Base-by-base conservation (phyloP, 1,140 invertebrate genomes). In the Sycophila sp. region DNA sequence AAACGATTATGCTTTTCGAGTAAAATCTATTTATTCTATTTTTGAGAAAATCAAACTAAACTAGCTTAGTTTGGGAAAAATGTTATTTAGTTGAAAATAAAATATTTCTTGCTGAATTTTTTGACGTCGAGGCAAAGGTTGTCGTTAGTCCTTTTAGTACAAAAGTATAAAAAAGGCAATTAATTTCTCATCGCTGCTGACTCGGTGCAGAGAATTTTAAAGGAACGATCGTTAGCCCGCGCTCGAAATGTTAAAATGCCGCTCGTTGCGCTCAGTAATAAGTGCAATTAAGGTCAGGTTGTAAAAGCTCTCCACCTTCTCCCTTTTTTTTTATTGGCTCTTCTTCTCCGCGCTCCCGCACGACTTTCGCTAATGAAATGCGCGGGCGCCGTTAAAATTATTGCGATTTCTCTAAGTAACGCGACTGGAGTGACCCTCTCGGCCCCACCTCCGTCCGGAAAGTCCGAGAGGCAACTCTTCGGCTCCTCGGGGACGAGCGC, bases 271-370 rank as follows among this genome's bases (percentile, higher is more conserved):
- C 63, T 17, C 53, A 47, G 74, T 79, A 77, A 78, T 79, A 78
- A 78, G 73, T 71, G 73, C 78, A 79, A 79, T 79, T 79, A 78
- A 79, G 78, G 74, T 71, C 72, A 75, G 76, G 75, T 53, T 71
- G 75, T 78, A 78, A 79, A 79, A 77, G 62, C 47, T 19, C 58
- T 69, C 65, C 38, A 59, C 40, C 59, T 60, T 22, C 49, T 34
- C 34, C 47, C 19, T 32, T 30, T 34, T 62, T 72, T 69, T 73
- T 75, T 73, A 53, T 64, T 38, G 53, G 26, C 59, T 64, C 51
- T 49, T 8, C 30, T 26, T 34, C 56, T 73, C 17, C 49, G 15
- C 55, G 49, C 51, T 42, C 26, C 45, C 47, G 49, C 64, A 47
- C 63, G 72, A 65, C 73, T 72, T 73, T 77, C 63, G 73, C 76